Percentiles rank a stretch among this genome's conserved stretches.
phyloP scores from a whole-genome alignment of 2,888 invertebrate genomes.

The Metacarcinus magister region DNA sequence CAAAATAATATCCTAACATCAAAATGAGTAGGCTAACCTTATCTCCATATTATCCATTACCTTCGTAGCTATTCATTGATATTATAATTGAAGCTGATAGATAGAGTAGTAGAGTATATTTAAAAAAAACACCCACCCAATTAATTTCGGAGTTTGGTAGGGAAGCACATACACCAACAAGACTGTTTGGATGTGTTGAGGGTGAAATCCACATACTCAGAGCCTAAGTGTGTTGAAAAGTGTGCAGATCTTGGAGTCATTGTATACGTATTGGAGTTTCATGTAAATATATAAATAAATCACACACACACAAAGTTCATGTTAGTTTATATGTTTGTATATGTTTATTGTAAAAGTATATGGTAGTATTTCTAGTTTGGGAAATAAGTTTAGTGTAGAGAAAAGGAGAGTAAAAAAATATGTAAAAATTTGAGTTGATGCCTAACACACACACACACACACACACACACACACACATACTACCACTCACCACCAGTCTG shows the following conservation, averaged over 20 bases:
- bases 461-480: constrained; percentile 55
- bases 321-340: background rate
- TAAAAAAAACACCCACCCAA: background rate
- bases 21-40: too few species aligned
- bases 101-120: background rate
- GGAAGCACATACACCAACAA: background rate
- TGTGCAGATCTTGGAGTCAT: background rate
- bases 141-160: background rate
- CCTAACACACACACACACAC: background rate
- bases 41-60: too few species aligned
- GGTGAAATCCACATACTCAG: background rate
- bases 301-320: background rate
- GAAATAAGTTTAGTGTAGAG: background rate
- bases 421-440: too few species aligned
- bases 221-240: background rate
- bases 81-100: too few species aligned
- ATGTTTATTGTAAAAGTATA: constrained; percentile 8
- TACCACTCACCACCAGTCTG: constrained; percentile 50
- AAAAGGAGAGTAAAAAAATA: background rate
- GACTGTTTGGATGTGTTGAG: background rate
- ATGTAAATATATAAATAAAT: too few species aligned
- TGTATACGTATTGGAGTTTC: background rate
- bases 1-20: too few species aligned
- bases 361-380: background rate
- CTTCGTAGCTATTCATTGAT: too few species aligned